Evolutionary conservation across 2,888 invertebrate species (phyloP), one percentile per base, ranked within the genome.

Genomic region (Bombylius major): DNA sequence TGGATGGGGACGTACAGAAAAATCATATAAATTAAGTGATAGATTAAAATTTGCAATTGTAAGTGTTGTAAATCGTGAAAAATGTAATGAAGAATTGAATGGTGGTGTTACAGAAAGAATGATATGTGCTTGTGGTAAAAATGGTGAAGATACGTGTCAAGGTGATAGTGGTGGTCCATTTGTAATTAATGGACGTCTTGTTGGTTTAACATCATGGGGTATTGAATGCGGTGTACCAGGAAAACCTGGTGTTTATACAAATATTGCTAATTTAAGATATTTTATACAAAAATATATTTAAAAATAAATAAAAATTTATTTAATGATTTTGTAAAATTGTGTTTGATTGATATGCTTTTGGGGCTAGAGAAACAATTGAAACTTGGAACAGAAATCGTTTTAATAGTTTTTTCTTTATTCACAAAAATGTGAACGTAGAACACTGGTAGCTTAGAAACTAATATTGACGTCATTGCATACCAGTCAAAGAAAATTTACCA

Each of bases 51-150:
- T 72, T 56, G 78, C 76, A 0, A 53, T 70, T 11, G 75, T 82
- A 2, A 75, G 77, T 0, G 78, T 78, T 62, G 75, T 81, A 1
- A 75, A 70, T 61, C 67, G 74, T 1, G 61, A 64, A 0, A 63
- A 67, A 1, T 83, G 83, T 58, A 65, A 62, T 6, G 56, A 62
- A 0, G 64, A 63, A 2, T 68, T 76, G 0, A 47, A 33, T 39
- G 65, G 65, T 1, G 70, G 61, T 13, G 76, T 76, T 32, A 78
- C 79, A 0, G 64, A 75, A 0, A 72, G 70, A 1, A 81, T 82
- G 78, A 65, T 82, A 0, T 83, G 83, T 63, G 82, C 82, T 32
- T 82, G 82, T 1, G 70, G 74, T 1, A 66, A 71, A 47, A 79
- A 78, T 13, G 77, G 76, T 12, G 60, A 69, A 51, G 78, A 78